phyloP scores from a whole-genome alignment of 2,113 vertebrate genomes.

The Trichomycterus rosablanca region DNA sequence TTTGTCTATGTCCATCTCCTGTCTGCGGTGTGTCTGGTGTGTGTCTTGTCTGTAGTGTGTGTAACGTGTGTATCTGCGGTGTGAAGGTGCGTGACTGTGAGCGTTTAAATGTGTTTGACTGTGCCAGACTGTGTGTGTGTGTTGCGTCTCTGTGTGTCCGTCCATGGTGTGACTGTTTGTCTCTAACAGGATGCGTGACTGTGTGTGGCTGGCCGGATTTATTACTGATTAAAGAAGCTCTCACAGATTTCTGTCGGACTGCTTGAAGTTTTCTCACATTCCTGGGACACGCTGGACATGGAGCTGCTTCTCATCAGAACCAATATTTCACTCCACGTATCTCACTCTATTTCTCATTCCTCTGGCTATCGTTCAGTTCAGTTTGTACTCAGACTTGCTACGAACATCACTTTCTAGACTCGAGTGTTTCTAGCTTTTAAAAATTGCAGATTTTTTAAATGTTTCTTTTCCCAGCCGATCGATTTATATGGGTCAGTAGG shows the following conservation, averaged over 20 bases:
- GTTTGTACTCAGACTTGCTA: too few relatives aligned
- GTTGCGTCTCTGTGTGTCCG: constrained; percentile 1
- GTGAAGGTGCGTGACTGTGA: too few relatives aligned
- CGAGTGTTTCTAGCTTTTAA: too few relatives aligned
- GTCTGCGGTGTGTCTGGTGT: too few relatives aligned
- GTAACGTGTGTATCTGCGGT: too few relatives aligned
- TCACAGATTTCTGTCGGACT: constrained; percentile 41
- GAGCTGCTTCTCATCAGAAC: constrained; percentile 50
- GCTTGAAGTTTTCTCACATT: constrained; percentile 41
- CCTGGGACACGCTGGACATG: constrained; percentile 43
- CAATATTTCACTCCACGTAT: constrained; percentile 36
- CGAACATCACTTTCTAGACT: too few relatives aligned
- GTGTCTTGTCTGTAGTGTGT: too few relatives aligned
- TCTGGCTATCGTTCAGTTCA: too few relatives aligned
- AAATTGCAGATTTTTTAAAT: too few relatives aligned
- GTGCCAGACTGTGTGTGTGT: not conserved
- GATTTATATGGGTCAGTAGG: constrained; percentile 7
- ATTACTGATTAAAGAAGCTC: constrained; percentile 32
- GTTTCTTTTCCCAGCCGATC: too few relatives aligned
- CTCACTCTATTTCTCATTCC: not conserved
- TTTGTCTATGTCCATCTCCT: too few relatives aligned
- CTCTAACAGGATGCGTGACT: not conserved
- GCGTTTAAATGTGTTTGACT: not conserved
- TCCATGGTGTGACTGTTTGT: too few relatives aligned
- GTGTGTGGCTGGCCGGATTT: constrained; percentile 22